Base-by-base conservation (phyloP, 2,113 vertebrate genomes). In the Oenanthe oenanthe region DNA sequence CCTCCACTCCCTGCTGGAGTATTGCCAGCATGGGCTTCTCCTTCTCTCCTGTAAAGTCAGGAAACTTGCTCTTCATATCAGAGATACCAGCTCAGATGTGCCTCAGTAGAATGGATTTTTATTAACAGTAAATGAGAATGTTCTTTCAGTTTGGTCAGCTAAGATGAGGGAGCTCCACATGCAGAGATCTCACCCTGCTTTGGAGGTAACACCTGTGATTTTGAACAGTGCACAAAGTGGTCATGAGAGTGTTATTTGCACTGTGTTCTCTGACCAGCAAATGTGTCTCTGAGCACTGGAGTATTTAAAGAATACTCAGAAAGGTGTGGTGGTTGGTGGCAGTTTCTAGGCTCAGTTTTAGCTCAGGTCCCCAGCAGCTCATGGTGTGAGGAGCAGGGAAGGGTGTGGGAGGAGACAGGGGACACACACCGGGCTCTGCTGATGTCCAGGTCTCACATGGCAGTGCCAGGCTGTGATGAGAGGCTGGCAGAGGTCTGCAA, bases 11-110 rank as follows among this genome's bases (percentile, higher is more conserved):
- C 9, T 54, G 28, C 36, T 40, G 34, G 50, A 57, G 17, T 38
- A 36, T n/a, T 4, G 1, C 38, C n/a, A 24, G 4, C 0, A 0
- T 4, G 19, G 42, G 12, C 38, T 72, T 26, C 38, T 76, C 14
- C 34, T 43, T 15, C 42, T 75, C 12, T 48, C 43, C 24, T 29
- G 12, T 61, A 36, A 78, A 60, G 19, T 29, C 38, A 51, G 15
- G 25, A 36, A 13, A n/a, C 48, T 71, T 68, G 56, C 20, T 85
- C 25, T 56, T 34, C 15, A 0, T 28, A 14, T 72, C 43, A 47
- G 78, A 65, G 31, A 21, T 10, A 10, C 0, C 47, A 31, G 24
- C 24, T 89, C 38, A 32, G n/a, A 36, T 34, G 32, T 68, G 53
- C 26, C 16, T 71, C 4, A 2, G 42, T 31, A 16, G 26, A 48